Evolutionary conservation across 1,140 invertebrate species (phyloP).

Genomic region (Drosophila carrolli): DNA sequence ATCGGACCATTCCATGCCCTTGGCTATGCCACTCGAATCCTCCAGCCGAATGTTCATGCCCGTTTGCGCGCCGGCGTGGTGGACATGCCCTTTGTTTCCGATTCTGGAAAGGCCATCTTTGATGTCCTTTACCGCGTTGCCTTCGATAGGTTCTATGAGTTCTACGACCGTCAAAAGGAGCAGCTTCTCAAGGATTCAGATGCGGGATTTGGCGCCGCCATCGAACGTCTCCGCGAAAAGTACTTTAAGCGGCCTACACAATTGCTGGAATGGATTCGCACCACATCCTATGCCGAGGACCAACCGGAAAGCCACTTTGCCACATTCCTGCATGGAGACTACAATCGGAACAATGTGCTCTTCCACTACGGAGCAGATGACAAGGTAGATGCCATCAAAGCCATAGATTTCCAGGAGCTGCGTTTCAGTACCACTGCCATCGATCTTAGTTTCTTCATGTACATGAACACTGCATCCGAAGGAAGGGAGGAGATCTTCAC

Average conservation of each 20-base stretch:
- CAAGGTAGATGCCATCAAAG: constrained; percentile 55
- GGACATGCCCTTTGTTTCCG: constrained; percentile 54
- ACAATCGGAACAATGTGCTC: constrained; percentile 81
- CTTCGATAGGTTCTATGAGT: constrained; percentile 75
- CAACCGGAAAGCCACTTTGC: constrained; percentile 60
- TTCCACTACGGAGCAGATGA: constrained; percentile 54
- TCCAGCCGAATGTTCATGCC: constrained; percentile 55
- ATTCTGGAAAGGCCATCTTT: constrained; percentile 24
- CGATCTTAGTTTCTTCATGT: constrained; percentile 78
- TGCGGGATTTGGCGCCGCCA: constrained; percentile 20
- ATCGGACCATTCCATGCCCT: constrained; percentile 74
- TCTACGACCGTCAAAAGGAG: constrained; percentile 46
- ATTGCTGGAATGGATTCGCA: constrained; percentile 66
- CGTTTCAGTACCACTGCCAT: constrained; percentile 70
- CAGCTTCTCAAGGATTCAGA: constrained; percentile 13
- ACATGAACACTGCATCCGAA: constrained; percentile 65
- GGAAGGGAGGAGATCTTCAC: constrained; percentile 34
- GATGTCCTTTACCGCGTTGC: constrained; percentile 58
- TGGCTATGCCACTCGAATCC: constrained; percentile 66
- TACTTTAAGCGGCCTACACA: constrained; percentile 53
- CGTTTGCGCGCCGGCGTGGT: constrained; percentile 47
- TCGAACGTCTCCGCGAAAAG: constrained; percentile 52
- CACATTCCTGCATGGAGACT: constrained; percentile 79
- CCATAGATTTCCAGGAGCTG: constrained; percentile 82
- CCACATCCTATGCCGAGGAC: constrained; percentile 10